Percentiles rank a stretch among this genome's conserved stretches.
Conservation (phyloP, 2,797 vertebrate genomes). For the Hyperoplus immaculatus region DNA sequence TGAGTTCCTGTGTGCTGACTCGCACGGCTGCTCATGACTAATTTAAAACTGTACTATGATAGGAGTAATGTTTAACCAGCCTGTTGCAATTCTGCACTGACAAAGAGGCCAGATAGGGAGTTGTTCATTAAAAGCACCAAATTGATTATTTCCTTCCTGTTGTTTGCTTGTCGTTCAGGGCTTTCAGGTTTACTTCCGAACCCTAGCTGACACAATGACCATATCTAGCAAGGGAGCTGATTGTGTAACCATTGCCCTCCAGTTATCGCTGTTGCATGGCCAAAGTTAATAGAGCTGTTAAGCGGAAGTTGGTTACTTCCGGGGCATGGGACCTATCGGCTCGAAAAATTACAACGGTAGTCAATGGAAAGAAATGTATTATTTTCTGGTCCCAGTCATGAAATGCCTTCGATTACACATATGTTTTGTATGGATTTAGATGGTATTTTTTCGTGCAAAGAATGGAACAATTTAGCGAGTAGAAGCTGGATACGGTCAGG, state of each 20-base stretch:
- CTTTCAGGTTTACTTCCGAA: slow-evolving; percentile 90
- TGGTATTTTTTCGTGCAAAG: too few species aligned
- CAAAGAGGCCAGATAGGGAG: slow-evolving; percentile 84
- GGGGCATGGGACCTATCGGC: too few species aligned
- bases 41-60: slow-evolving; percentile 65
- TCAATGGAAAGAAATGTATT: too few species aligned
- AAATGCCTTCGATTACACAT: too few species aligned
- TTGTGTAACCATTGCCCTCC: slow-evolving; percentile 87
- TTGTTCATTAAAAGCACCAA: slow-evolving; percentile 93
- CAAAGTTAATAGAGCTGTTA: slow-evolving; percentile 82
- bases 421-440: too few species aligned
- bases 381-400: too few species aligned
- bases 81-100: slow-evolving; percentile 86
- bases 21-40: slow-evolving; percentile 60
- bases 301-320: too few species aligned
- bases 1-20: slow-evolving; percentile 66
- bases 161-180: slow-evolving; percentile 90
- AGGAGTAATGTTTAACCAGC: slow-evolving; percentile 90
- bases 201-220: slow-evolving; percentile 85
- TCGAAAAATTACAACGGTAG: too few species aligned
- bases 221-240: slow-evolving; percentile 88
- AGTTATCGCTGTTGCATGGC: slow-evolving; percentile 75
- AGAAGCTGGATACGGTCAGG: too few species aligned
- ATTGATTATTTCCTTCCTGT: slow-evolving; percentile 98
- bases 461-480: too few species aligned